Percentiles rank a stretch among this genome's conserved stretches.
These are phyloP conservation scores for Leptinotarsa lineolata DNA, from an alignment of 1,140 invertebrate species.

Conservation along the genomic window DNA sequence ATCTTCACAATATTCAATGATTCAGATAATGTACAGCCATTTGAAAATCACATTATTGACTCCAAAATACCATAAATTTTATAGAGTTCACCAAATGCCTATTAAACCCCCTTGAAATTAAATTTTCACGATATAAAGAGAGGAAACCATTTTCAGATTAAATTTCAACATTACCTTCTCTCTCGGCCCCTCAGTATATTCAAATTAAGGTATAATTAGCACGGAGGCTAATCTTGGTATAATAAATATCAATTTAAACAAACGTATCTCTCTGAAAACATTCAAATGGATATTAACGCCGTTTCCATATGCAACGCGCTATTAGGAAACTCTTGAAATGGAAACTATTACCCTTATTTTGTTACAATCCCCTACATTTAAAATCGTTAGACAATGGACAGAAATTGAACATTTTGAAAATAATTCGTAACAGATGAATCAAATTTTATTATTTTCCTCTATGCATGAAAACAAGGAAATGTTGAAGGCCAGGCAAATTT, in stretches of 20 bases:
- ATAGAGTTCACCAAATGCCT: neutral
- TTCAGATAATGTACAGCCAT: too few relatives aligned
- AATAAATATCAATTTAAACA: slow-evolving; percentile 39
- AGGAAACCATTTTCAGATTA: neutral
- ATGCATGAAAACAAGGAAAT: too few relatives aligned
- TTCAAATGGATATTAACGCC: slow-evolving; percentile 39
- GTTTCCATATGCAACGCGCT: slow-evolving; percentile 34
- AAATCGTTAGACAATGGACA: too few relatives aligned
- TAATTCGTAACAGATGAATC: too few relatives aligned
- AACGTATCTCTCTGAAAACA: slow-evolving; percentile 32
- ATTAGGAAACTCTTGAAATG: slow-evolving; percentile 26
- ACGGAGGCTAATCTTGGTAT: slow-evolving; percentile 37
- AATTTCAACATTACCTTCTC: neutral
- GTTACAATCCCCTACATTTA: neutral
- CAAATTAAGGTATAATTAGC: slow-evolving; percentile 34
- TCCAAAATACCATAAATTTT: neutral
- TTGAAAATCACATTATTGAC: too few relatives aligned
- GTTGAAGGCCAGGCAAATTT: too few relatives aligned
- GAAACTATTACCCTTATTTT: neutral
- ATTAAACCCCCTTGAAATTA: neutral
- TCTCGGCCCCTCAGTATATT: slow-evolving; percentile 26
- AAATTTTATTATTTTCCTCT: too few relatives aligned
- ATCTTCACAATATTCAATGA: too few relatives aligned
- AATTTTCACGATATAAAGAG: neutral
- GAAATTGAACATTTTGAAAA: too few relatives aligned